Percentiles rank a stretch among this genome's conserved stretches.
Conservation (phyloP, 2,888 invertebrate genomes). For the Atrina japonica region DNA sequence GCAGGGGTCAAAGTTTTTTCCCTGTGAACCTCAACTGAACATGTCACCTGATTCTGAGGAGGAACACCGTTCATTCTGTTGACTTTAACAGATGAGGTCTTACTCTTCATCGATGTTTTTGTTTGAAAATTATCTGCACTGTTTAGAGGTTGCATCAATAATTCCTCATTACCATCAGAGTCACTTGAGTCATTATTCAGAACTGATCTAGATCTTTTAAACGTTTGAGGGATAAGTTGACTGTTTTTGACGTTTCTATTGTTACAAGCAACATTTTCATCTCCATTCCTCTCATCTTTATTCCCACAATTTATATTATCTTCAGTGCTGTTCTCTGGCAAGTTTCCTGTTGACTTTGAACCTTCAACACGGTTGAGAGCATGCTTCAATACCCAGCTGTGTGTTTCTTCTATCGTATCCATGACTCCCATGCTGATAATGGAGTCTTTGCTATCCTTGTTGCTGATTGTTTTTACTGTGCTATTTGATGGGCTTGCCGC, state of each 20-base stretch:
- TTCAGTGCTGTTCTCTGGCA: too few species aligned
- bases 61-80: constrained; percentile 48
- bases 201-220: background rate
- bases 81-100: background rate
- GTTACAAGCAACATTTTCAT: too few species aligned
- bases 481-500: constrained; percentile 45
- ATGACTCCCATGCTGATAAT: constrained; percentile 38
- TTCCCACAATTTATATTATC: too few species aligned
- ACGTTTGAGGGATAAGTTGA: too few species aligned
- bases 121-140: background rate
- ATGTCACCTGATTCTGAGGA: constrained; percentile 69
- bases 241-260: constrained; percentile 1
- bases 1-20: constrained; percentile 67
- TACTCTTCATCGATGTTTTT: background rate
- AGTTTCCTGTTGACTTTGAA: too few species aligned
- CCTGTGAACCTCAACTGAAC: constrained; percentile 73
- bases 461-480: constrained; percentile 42
- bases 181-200: constrained; percentile 1
- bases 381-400: constrained; percentile 27
- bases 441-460: constrained; percentile 57
- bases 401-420: constrained; percentile 22
- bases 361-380: background rate
- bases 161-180: constrained; percentile 4
- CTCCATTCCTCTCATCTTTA: too few species aligned
- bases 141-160: constrained; percentile 2